Evolutionary conservation across 1,140 invertebrate genomes (phyloP).

Genomic region (Aricia agestis): DNA sequence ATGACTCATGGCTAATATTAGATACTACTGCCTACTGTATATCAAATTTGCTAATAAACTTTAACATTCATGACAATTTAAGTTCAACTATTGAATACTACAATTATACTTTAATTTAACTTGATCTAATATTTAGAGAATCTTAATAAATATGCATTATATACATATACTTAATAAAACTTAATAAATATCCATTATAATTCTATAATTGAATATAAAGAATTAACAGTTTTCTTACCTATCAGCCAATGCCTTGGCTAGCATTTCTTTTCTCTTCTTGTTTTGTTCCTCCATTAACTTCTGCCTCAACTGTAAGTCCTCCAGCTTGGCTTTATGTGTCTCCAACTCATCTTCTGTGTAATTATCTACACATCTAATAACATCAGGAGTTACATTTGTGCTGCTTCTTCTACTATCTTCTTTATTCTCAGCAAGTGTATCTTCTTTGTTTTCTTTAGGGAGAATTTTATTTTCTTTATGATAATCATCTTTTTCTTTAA

Average conservation of each 20-base stretch:
- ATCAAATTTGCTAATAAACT: too few relatives aligned
- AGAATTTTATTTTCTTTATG: slow-evolving; percentile 25
- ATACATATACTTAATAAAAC: too few relatives aligned
- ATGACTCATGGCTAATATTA: background rate
- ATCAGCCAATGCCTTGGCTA: slow-evolving; percentile 83
- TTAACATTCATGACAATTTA: too few relatives aligned
- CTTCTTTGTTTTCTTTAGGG: background rate
- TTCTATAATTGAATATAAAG: too few relatives aligned
- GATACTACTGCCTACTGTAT: background rate
- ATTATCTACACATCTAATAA: slow-evolving; percentile 53
- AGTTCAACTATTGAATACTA: too few relatives aligned
- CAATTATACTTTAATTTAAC: too few relatives aligned
- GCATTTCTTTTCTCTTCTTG: slow-evolving; percentile 82
- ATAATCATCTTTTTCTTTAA: slow-evolving; percentile 12
- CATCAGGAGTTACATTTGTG: slow-evolving; percentile 46
- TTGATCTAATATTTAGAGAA: too few relatives aligned
- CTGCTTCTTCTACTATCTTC: slow-evolving; percentile 40
- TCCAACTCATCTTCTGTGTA: slow-evolving; percentile 60
- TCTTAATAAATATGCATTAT: too few relatives aligned
- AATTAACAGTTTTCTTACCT: slow-evolving; percentile 64
- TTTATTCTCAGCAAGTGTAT: slow-evolving; percentile 28
- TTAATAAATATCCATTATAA: too few relatives aligned
- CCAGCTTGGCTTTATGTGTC: slow-evolving; percentile 69
- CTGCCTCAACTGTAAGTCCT: slow-evolving; percentile 82
- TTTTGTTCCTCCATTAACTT: slow-evolving; percentile 87